phyloP scores from a whole-genome alignment of 1,140 invertebrate species.

The Xylocopa sonorina region DNA sequence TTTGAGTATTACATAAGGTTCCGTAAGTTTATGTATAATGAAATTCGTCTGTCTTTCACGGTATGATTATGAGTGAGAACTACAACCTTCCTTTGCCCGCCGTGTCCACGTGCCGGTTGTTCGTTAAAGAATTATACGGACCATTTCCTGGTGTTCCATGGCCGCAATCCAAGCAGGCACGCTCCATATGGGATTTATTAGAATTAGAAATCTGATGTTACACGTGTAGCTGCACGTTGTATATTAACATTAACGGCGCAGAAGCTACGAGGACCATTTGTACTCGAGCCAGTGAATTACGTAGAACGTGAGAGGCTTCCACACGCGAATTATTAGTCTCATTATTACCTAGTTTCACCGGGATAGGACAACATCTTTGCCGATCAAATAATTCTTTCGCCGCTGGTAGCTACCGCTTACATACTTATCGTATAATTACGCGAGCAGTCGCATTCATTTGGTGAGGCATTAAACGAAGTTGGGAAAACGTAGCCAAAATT shows the following conservation, averaged over 20 bases:
- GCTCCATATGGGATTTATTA: constrained; percentile 72
- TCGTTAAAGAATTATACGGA: constrained; percentile 64
- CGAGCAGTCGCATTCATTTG: no score
- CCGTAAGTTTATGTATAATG: no score
- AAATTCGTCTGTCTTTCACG: not conserved
- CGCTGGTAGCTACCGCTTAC: not conserved
- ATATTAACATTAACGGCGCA: constrained; percentile 73
- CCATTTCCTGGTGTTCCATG: constrained; percentile 58
- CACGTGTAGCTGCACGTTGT: constrained; percentile 62
- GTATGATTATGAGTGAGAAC: not conserved
- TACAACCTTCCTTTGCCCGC: constrained; percentile 1
- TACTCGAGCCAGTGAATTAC: constrained; percentile 72
- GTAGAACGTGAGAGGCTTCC: constrained; percentile 74
- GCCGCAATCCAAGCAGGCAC: constrained; percentile 64
- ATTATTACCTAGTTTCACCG: constrained; percentile 66
- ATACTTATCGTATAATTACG: not conserved
- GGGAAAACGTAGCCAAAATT: not conserved
- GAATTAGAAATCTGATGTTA: constrained; percentile 76
- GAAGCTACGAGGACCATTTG: constrained; percentile 70
- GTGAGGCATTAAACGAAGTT: not conserved
- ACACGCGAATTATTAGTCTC: constrained; percentile 71
- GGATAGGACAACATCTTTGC: constrained; percentile 22
- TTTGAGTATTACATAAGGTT: no score
- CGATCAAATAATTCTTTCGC: constrained; percentile 24
- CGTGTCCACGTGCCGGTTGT: constrained; percentile 56